Evolutionary conservation across 92 coral and sea anemone species (phyloP).

Genomic region (Isaurus tuberculatus): DNA sequence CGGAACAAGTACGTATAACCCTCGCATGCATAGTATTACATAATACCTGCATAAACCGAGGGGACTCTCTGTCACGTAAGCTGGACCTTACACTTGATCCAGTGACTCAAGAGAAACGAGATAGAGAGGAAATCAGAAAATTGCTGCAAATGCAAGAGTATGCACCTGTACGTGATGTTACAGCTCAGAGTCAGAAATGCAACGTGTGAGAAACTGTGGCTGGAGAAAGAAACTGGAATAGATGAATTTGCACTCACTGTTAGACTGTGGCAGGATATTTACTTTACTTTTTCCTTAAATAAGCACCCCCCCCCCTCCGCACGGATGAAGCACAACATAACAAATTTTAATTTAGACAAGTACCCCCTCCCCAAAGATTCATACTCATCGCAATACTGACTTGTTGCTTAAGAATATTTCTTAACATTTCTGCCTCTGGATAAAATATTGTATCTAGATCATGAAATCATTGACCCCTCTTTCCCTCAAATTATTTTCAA

Average conservation of each 20-base stretch:
- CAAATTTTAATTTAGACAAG: background rate
- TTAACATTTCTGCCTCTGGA: background rate
- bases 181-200: constrained; percentile 3
- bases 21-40: background rate
- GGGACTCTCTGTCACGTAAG: background rate
- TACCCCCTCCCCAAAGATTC: background rate
- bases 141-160: background rate
- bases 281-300: background rate
- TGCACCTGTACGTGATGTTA: constrained; percentile 6
- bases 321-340: constrained; percentile 24
- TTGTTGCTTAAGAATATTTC: background rate
- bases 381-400: background rate
- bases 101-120: constrained; percentile 5
- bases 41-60: background rate
- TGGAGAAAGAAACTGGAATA: constrained; percentile 1
- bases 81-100: constrained; percentile 15
- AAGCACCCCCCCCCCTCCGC: constrained; percentile 19
- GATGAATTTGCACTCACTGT: background rate
- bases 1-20: background rate
- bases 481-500: background rate
- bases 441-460: background rate
- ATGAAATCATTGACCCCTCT: constrained; percentile 12
- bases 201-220: constrained; percentile 5
- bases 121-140: background rate
- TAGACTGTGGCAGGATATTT: background rate